Evolutionary conservation across 2,797 vertebrate genomes (phyloP), one percentile per base, ranked within the genome.

Genomic region (Dryobates pubescens): DNA sequence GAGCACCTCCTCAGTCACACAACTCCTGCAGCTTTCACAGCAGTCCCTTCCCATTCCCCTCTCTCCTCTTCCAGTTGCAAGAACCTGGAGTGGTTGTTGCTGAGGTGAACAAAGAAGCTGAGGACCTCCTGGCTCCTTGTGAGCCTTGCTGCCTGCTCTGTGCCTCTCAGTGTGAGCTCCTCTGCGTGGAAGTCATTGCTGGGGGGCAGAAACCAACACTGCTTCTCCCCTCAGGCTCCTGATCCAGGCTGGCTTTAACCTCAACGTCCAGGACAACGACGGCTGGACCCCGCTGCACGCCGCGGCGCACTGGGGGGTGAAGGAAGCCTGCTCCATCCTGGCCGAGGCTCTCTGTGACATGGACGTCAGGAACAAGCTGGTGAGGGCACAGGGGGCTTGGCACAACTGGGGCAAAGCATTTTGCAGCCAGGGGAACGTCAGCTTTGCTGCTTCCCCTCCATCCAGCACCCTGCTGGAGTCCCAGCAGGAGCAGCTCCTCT

Each of bases 231-330:
- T 65, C 86, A 98, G 98, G 80, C 97, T 98, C 63, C 82, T 98
- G 69, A 98, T 98, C 85, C 98, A 98, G 95, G 97, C 97, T 88
- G 98, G 98, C 34, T 98, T 96, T 93, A 97, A 98, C 71, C n/a
- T 98, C 95, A 97, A 98, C 8, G 95, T 98, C 71, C 97, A 98
- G 90, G 98, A 98, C 89, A 96, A 96, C 1, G 98, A 98, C 12
- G 98, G 97, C 74, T 98, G 98, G 98, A 98, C 98, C 5, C 97
- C 98, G 0, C 97, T 98, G 9, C 98, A 98, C 0, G 98, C 98
- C 14, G 98, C 98, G 8, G 98, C 98, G 0, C 98, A 98, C 51
- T 98, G 98, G 98, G 98, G 98, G 16, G 96, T 98, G 80, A 98
- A 98, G 88, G 98, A 98, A 65, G 98, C 98, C 1, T 98, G 98